phyloP scores from a whole-genome alignment of 2,113 vertebrate species.

The Onychostoma macrolepis region DNA sequence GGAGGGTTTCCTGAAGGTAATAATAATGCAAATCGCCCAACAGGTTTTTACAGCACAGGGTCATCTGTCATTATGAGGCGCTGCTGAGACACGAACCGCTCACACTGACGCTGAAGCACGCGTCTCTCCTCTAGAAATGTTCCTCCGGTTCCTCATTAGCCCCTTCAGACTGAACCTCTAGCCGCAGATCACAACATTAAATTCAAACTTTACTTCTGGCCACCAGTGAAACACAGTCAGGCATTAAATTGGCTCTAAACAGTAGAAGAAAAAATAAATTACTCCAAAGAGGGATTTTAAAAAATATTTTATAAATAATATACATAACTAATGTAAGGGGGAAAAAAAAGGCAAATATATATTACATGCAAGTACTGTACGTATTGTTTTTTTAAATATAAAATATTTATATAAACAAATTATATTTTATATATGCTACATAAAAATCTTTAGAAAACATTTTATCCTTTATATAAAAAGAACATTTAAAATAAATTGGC shows the following conservation, averaged over 20 bases:
- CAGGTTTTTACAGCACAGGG: not conserved
- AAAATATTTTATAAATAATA: not conserved
- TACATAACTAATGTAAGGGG: not conserved
- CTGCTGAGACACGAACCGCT: not conserved
- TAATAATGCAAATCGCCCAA: not conserved
- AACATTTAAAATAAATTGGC: no score
- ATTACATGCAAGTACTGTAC: no score
- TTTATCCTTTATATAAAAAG: no score
- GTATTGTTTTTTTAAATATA: no score
- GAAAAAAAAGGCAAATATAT: no score
- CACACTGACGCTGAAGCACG: not conserved
- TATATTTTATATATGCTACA: no score
- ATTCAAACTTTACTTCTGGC: not conserved
- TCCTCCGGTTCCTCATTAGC: not conserved
- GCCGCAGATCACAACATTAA: not conserved
- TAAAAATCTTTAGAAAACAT: no score
- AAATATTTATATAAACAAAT: no score
- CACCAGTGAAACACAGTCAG: slow-evolving; percentile 4
- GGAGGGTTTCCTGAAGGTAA: not conserved
- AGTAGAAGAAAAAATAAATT: not conserved
- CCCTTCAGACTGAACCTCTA: not conserved
- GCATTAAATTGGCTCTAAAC: not conserved
- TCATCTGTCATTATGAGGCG: not conserved
- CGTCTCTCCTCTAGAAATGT: not conserved
- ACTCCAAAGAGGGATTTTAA: not conserved